Evolutionary conservation across 2,797 vertebrate genomes (phyloP).

Genomic region (Ctenochaetus hawaiiensis): DNA sequence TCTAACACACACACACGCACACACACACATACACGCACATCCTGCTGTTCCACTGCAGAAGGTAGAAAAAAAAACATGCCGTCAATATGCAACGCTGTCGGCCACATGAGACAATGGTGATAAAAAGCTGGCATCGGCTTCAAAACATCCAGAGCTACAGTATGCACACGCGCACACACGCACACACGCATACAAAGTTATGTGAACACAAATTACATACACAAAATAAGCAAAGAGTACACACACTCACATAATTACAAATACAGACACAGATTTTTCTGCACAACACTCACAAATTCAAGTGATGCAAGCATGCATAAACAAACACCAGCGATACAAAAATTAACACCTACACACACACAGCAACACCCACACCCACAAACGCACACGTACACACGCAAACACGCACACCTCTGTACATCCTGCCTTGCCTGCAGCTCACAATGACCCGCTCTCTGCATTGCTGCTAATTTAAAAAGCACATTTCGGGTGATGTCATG

Average conservation of each 20-base stretch:
- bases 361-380: background rate
- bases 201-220: background rate
- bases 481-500: slow-evolving; percentile 64
- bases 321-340: background rate
- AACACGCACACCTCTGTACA: slow-evolving; percentile 22
- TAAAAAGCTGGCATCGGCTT: slow-evolving; percentile 55
- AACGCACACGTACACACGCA: slow-evolving; percentile 15
- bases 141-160: slow-evolving; percentile 43
- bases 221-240: background rate
- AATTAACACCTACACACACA: background rate
- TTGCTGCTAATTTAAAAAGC: slow-evolving; percentile 49
- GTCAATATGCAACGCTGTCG: slow-evolving; percentile 50
- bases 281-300: background rate
- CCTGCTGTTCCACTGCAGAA: slow-evolving; percentile 50
- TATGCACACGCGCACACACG: background rate
- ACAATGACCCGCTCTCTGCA: slow-evolving; percentile 44
- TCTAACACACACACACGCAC: slow-evolving; percentile 24
- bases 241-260: background rate
- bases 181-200: background rate
- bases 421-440: slow-evolving; percentile 45
- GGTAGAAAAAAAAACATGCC: slow-evolving; percentile 52
- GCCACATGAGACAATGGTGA: slow-evolving; percentile 49
- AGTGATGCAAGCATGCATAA: background rate
- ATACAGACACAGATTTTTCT: background rate
- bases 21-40: slow-evolving; percentile 15